A percentile compares a stretch with the other conserved stretches of the same genome.
phyloP scores from a whole-genome alignment of 2,113 vertebrate species.

The Drymodes brunneopygia region DNA sequence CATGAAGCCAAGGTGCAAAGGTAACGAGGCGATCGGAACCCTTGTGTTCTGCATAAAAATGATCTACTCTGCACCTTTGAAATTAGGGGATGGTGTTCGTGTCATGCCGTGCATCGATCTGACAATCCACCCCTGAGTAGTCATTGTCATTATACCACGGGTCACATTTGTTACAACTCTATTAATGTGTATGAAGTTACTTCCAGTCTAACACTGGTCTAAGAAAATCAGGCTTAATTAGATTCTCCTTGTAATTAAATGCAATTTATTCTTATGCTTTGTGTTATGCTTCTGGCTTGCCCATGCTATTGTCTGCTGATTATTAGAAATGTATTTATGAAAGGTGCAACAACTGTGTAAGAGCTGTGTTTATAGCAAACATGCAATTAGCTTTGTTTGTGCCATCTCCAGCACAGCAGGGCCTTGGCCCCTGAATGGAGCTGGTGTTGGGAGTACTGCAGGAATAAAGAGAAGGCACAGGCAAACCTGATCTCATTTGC shows the following conservation, averaged over 20 bases:
- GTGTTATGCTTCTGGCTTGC: slow-evolving; percentile 40
- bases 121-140: slow-evolving; percentile 51
- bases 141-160: slow-evolving; percentile 27
- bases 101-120: slow-evolving; percentile 32
- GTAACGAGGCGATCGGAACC: neutral
- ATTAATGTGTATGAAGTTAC: slow-evolving; percentile 59
- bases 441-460: neutral
- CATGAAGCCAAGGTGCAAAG: neutral
- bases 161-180: slow-evolving; percentile 51
- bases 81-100: slow-evolving; percentile 19
- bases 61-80: neutral
- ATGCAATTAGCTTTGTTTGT: slow-evolving; percentile 17
- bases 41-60: neutral
- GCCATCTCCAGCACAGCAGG: slow-evolving; percentile 23
- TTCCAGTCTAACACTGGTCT: slow-evolving; percentile 18
- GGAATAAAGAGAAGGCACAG: neutral
- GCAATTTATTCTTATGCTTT: slow-evolving; percentile 57
- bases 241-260: slow-evolving; percentile 61
- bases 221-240: slow-evolving; percentile 60
- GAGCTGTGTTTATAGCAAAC: slow-evolving; percentile 20
- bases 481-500: neutral
- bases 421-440: slow-evolving; percentile 5
- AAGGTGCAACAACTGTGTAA: slow-evolving; percentile 44
- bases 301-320: slow-evolving; percentile 20
- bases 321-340: slow-evolving; percentile 48